phyloP scores from a whole-genome alignment of 2,888 invertebrate genomes.

The Lissocephala sabroskyi region DNA sequence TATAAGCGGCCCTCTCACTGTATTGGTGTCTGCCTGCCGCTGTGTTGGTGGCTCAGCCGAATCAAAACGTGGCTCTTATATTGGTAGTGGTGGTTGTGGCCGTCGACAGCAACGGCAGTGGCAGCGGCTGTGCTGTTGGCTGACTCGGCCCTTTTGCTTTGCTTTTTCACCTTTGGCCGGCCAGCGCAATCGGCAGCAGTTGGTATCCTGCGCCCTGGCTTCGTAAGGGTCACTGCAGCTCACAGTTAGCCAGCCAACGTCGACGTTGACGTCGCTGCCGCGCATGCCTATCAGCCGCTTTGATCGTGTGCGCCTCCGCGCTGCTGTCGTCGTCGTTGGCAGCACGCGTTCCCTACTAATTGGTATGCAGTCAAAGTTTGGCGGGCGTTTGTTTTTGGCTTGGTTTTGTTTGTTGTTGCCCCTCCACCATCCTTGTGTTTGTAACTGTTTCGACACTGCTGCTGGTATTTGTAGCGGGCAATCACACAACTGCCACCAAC shows the following conservation, averaged over 20 bases:
- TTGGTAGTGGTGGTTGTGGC: slow-evolving; percentile 48
- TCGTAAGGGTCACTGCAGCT: slow-evolving; percentile 58
- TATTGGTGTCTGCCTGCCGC: not conserved
- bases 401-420: slow-evolving; percentile 11
- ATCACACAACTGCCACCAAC: slow-evolving; percentile 45
- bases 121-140: no score
- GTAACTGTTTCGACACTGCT: slow-evolving; percentile 3
- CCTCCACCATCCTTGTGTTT: slow-evolving; percentile 24
- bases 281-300: slow-evolving; percentile 42
- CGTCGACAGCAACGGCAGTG: no score
- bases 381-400: slow-evolving; percentile 46
- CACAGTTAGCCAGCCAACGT: slow-evolving; percentile 58
- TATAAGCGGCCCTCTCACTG: slow-evolving; percentile 32
- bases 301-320: slow-evolving; percentile 47
- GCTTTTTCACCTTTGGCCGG: slow-evolving; percentile 62
- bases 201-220: slow-evolving; percentile 39
- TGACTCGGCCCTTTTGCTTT: slow-evolving; percentile 35
- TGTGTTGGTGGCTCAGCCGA: slow-evolving; percentile 37
- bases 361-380: slow-evolving; percentile 68
- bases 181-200: slow-evolving; percentile 42
- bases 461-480: slow-evolving; percentile 22
- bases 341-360: slow-evolving; percentile 70
- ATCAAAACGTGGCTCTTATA: slow-evolving; percentile 55
- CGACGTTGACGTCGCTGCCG: slow-evolving; percentile 9
- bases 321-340: slow-evolving; percentile 43